Conservation (phyloP, 2,888 invertebrate genomes). For the Masnerella sp. region DNA sequence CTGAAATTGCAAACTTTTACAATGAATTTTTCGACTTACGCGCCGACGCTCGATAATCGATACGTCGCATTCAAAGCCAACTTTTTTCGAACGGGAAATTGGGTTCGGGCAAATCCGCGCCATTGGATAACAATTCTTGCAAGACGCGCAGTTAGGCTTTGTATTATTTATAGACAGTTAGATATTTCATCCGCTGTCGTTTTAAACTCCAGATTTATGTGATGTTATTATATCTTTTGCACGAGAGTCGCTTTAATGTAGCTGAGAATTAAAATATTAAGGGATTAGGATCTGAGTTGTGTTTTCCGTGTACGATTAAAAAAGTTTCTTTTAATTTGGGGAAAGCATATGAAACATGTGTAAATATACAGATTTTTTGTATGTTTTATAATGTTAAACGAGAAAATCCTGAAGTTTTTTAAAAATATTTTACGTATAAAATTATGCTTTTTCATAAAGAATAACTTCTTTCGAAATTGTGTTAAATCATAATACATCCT, state of each 20-base stretch:
- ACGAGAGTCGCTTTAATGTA: constrained; percentile 1
- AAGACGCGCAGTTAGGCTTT: constrained; percentile 17
- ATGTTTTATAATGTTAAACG: too few relatives aligned
- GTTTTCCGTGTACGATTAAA: too few relatives aligned
- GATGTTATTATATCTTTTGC: constrained; percentile 14
- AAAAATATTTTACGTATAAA: too few relatives aligned
- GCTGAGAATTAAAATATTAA: too few relatives aligned
- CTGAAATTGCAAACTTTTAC: constrained; percentile 2
- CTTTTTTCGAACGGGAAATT: constrained; percentile 41
- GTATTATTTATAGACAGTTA: constrained; percentile 34
- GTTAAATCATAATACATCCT: too few relatives aligned
- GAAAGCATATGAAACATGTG: too few relatives aligned
- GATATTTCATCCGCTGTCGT: constrained; percentile 9
- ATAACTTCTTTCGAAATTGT: too few relatives aligned
- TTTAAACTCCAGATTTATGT: constrained; percentile 25
- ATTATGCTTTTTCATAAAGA: too few relatives aligned
- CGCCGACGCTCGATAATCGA: too few relatives aligned
- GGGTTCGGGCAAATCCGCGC: constrained; percentile 24
- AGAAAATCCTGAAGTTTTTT: too few relatives aligned
- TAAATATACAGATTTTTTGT: too few relatives aligned
- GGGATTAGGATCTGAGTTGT: not conserved
- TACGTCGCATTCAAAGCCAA: constrained; percentile 29
- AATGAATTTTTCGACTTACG: constrained; percentile 25
- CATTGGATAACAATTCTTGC: constrained; percentile 42
- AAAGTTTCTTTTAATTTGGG: too few relatives aligned